A percentile compares a stretch with the other conserved stretches of the same genome.
These are phyloP conservation scores for Trematocara marginatum DNA, from an alignment of 2,113 vertebrate genomes.

Conservation along the genomic window DNA sequence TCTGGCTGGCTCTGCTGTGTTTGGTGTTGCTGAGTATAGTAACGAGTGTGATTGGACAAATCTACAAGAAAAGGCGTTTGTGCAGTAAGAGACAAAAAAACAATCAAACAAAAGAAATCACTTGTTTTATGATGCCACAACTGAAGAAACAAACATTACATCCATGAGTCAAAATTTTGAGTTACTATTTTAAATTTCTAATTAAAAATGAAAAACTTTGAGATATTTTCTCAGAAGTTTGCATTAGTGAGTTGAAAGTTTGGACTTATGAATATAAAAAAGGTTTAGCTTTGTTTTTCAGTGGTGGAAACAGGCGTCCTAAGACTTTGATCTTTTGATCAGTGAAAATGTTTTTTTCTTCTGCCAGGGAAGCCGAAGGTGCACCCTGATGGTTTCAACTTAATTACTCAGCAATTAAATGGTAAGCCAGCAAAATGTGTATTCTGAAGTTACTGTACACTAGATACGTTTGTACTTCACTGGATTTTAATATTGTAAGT, in stretches of 20 bases:
- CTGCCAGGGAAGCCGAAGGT: conserved; percentile 4
- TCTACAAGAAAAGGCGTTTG: neutral
- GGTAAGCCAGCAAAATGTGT: conserved; percentile 6
- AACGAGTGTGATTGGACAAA: neutral
- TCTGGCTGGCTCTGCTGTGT: conserved; percentile 55
- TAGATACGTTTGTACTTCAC: neutral
- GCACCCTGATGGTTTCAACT: neutral
- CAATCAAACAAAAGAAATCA: neutral
- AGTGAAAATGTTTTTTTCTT: neutral
- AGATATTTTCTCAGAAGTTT: neutral
- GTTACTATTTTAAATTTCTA: neutral
- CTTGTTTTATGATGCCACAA: neutral
- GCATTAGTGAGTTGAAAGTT: neutral
- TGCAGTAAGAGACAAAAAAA: conserved; percentile 22
- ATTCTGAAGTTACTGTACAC: neutral
- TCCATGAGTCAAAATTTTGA: neutral
- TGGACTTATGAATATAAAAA: neutral
- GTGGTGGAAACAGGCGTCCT: neutral
- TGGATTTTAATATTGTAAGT: neutral
- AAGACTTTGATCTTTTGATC: neutral
- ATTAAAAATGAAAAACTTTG: neutral
- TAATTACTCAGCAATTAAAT: neutral
- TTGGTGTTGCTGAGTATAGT: conserved; percentile 33
- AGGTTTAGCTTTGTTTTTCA: neutral
- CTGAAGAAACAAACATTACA: neutral